Evolutionary conservation across 2,888 invertebrate species (phyloP).

Genomic region (Ectropis crepuscularia): DNA sequence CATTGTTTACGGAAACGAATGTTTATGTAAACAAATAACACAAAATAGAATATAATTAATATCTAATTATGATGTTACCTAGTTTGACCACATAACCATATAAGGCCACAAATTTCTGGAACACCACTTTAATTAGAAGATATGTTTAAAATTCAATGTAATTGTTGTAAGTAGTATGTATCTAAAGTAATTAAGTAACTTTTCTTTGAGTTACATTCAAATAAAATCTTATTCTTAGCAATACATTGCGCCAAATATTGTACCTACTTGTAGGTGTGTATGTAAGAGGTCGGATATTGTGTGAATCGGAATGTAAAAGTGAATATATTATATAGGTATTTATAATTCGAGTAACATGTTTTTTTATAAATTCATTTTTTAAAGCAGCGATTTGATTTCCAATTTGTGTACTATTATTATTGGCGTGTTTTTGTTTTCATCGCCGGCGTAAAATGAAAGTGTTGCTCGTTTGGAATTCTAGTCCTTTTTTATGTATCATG

Average conservation of each 20-base stretch:
- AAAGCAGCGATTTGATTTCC: slow-evolving; percentile 29
- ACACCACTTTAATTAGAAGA: too few relatives aligned
- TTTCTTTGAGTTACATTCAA: background rate
- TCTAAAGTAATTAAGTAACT: slow-evolving; percentile 1
- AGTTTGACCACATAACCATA: too few relatives aligned
- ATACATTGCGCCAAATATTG: slow-evolving; percentile 63
- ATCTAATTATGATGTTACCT: too few relatives aligned
- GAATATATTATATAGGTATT: slow-evolving; percentile 3
- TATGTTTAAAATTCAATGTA: too few relatives aligned
- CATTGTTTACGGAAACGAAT: too few relatives aligned
- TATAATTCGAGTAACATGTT: background rate
- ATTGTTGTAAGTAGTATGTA: background rate
- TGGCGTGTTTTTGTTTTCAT: slow-evolving; percentile 23
- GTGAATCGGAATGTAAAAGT: slow-evolving; percentile 8
- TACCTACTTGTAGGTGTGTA: slow-evolving; percentile 18
- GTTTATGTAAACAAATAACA: too few relatives aligned
- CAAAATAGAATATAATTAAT: too few relatives aligned
- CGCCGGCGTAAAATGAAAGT: slow-evolving; percentile 22
- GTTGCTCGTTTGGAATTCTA: slow-evolving; percentile 58
- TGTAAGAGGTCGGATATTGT: slow-evolving; percentile 8
- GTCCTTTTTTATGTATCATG: slow-evolving; percentile 54
- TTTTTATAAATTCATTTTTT: background rate
- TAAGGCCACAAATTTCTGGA: too few relatives aligned
- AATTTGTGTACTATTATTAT: slow-evolving; percentile 7
- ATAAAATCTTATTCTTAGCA: slow-evolving; percentile 46